These are phyloP conservation scores for Aplidium turbinatum DNA, from an alignment of 23 tunicate genomes.

Conservation along the genomic window DNA sequence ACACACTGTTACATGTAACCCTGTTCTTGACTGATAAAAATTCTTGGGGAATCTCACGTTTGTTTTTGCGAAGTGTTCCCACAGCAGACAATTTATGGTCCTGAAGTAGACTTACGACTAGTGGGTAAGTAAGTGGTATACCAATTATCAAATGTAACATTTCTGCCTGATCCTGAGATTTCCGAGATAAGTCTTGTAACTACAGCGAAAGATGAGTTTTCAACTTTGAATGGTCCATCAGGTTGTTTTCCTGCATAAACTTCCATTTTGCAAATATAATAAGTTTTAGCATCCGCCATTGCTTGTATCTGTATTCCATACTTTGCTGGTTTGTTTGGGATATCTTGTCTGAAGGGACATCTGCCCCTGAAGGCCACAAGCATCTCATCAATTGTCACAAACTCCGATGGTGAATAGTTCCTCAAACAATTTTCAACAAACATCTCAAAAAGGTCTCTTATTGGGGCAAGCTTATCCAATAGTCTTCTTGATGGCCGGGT, in stretches of 20 bases:
- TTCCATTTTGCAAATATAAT: slow-evolving; percentile 30
- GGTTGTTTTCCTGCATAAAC: slow-evolving; percentile 39
- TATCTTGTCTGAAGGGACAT: slow-evolving; percentile 1
- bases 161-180: slow-evolving; percentile 26
- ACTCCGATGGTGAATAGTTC: slow-evolving; percentile 8
- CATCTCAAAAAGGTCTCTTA: slow-evolving; percentile 12
- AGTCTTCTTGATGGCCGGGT: not conserved
- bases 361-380: slow-evolving; percentile 24
- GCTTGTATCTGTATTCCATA: slow-evolving; percentile 21
- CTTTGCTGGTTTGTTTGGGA: slow-evolving; percentile 32
- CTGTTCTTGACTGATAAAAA: no score
- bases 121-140: no score
- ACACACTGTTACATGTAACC: no score
- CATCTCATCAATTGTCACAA: slow-evolving; percentile 17
- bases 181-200: not conserved
- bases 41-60: no score
- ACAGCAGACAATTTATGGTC: no score
- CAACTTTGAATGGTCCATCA: slow-evolving; percentile 22
- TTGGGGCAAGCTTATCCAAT: slow-evolving; percentile 3
- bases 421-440: not conserved
- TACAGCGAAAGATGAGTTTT: not conserved
- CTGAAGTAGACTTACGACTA: no score
- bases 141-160: slow-evolving; percentile 4
- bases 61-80: no score
- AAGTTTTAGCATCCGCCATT: slow-evolving; percentile 1